A percentile compares a stretch with the other conserved stretches of the same genome.
phyloP scores from a whole-genome alignment of 1,140 invertebrate species.

The Atta cephalotes region DNA sequence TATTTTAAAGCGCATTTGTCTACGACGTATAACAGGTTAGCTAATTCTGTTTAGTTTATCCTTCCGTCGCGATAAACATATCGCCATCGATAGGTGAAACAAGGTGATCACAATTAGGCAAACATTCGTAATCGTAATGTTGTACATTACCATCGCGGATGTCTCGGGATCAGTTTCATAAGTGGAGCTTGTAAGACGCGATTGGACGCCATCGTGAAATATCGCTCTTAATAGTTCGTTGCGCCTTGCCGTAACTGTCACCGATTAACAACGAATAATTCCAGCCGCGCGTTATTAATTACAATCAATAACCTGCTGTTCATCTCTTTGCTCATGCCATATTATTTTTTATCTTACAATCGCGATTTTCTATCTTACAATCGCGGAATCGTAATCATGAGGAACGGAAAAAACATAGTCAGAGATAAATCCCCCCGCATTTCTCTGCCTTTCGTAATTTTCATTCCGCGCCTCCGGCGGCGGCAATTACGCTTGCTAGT shows the following conservation, averaged over 20 bases:
- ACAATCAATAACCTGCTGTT: constrained; percentile 34
- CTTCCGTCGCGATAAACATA: constrained; percentile 13
- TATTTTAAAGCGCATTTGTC: background rate
- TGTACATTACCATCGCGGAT: constrained; percentile 21
- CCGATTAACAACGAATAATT: constrained; percentile 57
- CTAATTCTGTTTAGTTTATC: background rate
- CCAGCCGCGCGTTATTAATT: constrained; percentile 39
- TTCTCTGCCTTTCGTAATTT: constrained; percentile 40
- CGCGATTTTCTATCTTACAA: constrained; percentile 47
- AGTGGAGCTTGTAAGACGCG: constrained; percentile 50
- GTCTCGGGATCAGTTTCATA: constrained; percentile 42
- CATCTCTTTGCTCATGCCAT: background rate
- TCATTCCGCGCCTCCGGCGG: constrained; percentile 23
- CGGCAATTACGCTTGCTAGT: constrained; percentile 57
- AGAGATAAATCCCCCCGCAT: constrained; percentile 23
- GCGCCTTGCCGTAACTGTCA: constrained; percentile 24
- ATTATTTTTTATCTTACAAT: constrained; percentile 44
- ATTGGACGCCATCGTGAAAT: constrained; percentile 53
- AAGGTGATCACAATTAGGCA: constrained; percentile 47
- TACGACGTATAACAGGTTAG: background rate
- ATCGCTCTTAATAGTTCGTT: constrained; percentile 49
- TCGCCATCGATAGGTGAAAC: constrained; percentile 25
- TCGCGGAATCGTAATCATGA: constrained; percentile 40
- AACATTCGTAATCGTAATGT: constrained; percentile 29
- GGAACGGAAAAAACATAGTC: constrained; percentile 2